Evolutionary conservation across 2,888 invertebrate genomes (phyloP).

Genomic region (Napeogenes sylphis): DNA sequence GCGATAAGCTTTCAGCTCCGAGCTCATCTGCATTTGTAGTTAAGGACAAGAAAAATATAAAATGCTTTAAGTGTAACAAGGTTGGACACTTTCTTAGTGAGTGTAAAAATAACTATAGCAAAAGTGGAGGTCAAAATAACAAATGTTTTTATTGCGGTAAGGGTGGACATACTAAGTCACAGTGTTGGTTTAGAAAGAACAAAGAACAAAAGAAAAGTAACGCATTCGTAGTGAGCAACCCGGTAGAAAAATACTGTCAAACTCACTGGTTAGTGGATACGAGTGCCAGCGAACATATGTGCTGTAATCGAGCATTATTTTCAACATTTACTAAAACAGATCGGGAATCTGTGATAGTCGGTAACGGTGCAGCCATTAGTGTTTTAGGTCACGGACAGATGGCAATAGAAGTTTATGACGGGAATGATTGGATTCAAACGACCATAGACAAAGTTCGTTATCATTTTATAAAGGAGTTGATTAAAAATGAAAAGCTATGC

Average conservation of each 20-base stretch:
- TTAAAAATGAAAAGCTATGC: conserved; percentile 8
- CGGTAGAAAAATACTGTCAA: conserved; percentile 10
- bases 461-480: conserved; percentile 7
- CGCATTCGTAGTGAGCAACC: conserved; percentile 14
- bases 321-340: conserved; percentile 15
- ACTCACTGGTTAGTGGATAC: conserved; percentile 32
- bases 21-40: no score
- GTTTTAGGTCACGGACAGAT: conserved; percentile 31
- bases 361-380: conserved; percentile 29
- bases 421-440: conserved; percentile 26
- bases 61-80: no score
- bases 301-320: conserved; percentile 30
- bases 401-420: conserved; percentile 28
- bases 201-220: conserved; percentile 15
- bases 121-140: no score
- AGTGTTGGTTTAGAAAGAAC: conserved; percentile 11
- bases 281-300: conserved; percentile 34
- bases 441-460: conserved; percentile 27
- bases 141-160: conserved; percentile 13
- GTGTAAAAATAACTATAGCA: no score
- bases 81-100: no score
- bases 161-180: conserved; percentile 10
- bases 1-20: no score
- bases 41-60: no score
- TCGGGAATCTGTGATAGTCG: conserved; percentile 26